Base-by-base conservation (phyloP, 2,888 invertebrate species). In the Hydropsyche betteni region DNA sequence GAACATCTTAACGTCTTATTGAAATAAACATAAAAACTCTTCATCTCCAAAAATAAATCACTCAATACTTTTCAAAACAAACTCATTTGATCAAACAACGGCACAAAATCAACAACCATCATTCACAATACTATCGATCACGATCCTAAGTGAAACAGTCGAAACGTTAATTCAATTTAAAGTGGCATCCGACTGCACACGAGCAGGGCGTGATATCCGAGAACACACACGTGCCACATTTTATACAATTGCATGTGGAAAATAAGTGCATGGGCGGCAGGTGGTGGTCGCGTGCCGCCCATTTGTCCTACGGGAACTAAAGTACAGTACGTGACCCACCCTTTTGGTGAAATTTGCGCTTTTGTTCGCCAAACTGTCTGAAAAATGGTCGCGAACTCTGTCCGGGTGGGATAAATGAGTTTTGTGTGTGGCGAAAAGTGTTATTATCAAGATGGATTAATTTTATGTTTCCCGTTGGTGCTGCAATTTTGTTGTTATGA, bases 241-340 rank as follows among this genome's bases (percentile, higher is more conserved):
- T 44, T 44, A 44, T 44, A 44, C 44, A 44, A 44, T 44, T 44
- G 44, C 44, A 44, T 10, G 6, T 44, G 7, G 44, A 44, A 44
- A 44, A 24, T 24, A 24, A 44, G 10, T 10, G 44, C 6, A 44
- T 44, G 14, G 7, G 61, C 8, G 16, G 61, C 71, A 71, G 77
- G 77, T 77, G 75, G 74, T 33, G 58, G 77, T 51, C 78, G 76
- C 78, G 77, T 78, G 76, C 51, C 78, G 55, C 33, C 74, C 77
- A 77, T 78, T 77, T 77, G 77, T 75, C 58, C 7, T 14, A 12
- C 14, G 70, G 34, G 36, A 24, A 8, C 16, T 16, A 24, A 14
- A 24, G 58, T 58, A 24, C 58, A 16, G 16, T 58, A 58, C 58
- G 58, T 58, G 58, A 58, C 14, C 58, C 14, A 16, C 58, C 58